A percentile compares a stretch with the other conserved stretches of the same genome.
phyloP scores from a whole-genome alignment of 2,113 vertebrate species.

The Callithrix jacchus region DNA sequence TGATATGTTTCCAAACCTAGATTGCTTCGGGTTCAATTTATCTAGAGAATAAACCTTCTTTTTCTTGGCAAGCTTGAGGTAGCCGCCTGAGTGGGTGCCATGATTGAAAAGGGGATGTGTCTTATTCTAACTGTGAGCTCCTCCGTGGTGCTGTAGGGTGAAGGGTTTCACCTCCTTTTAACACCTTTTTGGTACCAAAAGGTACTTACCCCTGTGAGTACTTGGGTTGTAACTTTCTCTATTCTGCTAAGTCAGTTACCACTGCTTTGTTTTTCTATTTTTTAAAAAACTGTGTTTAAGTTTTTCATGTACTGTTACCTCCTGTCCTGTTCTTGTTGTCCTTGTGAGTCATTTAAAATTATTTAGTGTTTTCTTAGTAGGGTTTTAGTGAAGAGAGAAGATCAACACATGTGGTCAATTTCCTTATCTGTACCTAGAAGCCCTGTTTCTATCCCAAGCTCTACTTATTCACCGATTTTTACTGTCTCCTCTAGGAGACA shows the following conservation, averaged over 20 bases:
- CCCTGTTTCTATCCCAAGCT: background rate
- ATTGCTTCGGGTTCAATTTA: background rate
- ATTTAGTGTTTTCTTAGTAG: background rate
- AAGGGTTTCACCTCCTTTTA: background rate
- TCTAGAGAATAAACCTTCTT: background rate
- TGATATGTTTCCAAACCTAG: background rate
- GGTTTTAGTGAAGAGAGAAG: background rate
- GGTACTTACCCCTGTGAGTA: background rate
- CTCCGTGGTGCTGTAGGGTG: rapidly evolving
- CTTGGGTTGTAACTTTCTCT: background rate
- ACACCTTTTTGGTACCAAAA: background rate
- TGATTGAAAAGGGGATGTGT: background rate
- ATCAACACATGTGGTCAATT: background rate
- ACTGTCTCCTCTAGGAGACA: background rate
- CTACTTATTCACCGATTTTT: background rate
- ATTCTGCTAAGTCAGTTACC: background rate
- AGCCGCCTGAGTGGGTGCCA: no score
- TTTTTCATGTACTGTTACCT: background rate
- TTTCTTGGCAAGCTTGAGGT: background rate
- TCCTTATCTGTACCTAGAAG: background rate
- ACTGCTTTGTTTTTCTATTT: background rate
- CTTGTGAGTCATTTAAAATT: background rate
- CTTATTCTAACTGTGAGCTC: background rate
- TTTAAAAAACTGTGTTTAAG: background rate
- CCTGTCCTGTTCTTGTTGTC: background rate